phyloP scores from a whole-genome alignment of 2,888 invertebrate species.

The Idaea straminata region DNA sequence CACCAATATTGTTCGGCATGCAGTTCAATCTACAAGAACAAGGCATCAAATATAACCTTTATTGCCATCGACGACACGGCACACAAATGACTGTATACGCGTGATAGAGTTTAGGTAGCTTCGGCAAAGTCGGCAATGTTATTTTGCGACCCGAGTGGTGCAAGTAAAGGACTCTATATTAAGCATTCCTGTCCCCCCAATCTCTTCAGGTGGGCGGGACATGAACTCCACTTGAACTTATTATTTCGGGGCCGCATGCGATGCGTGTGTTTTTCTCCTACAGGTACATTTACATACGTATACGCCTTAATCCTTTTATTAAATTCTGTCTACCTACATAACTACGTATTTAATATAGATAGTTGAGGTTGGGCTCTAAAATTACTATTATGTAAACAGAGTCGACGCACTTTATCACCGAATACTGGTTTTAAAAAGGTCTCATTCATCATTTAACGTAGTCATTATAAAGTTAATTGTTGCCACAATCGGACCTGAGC shows the following conservation, averaged over 20 bases:
- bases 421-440: conserved; percentile 30
- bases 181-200: conserved; percentile 75
- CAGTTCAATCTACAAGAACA: conserved; percentile 25
- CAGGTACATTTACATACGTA: conserved; percentile 60
- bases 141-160: conserved; percentile 71
- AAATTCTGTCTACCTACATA: conserved; percentile 49
- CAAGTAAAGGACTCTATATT: conserved; percentile 77
- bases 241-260: conserved; percentile 69
- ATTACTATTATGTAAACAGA: not conserved
- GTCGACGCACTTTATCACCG: conserved; percentile 12
- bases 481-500: conserved; percentile 64
- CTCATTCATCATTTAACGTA: conserved; percentile 55
- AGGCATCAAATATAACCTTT: conserved; percentile 36
- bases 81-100: conserved; percentile 39
- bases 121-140: conserved; percentile 66
- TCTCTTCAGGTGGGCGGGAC: conserved; percentile 72
- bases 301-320: conserved; percentile 66
- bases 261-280: conserved; percentile 69
- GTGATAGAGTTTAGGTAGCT: conserved; percentile 44
- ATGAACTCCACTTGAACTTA: conserved; percentile 74
- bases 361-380: conserved; percentile 5
- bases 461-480: conserved; percentile 74
- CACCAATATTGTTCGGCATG: conserved; percentile 25
- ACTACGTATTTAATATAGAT: conserved; percentile 37
- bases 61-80: conserved; percentile 32